Evolutionary conservation across 2,113 vertebrate genomes (phyloP), one percentile per base, ranked within the genome.

Genomic region (Heteronetta atricapilla): DNA sequence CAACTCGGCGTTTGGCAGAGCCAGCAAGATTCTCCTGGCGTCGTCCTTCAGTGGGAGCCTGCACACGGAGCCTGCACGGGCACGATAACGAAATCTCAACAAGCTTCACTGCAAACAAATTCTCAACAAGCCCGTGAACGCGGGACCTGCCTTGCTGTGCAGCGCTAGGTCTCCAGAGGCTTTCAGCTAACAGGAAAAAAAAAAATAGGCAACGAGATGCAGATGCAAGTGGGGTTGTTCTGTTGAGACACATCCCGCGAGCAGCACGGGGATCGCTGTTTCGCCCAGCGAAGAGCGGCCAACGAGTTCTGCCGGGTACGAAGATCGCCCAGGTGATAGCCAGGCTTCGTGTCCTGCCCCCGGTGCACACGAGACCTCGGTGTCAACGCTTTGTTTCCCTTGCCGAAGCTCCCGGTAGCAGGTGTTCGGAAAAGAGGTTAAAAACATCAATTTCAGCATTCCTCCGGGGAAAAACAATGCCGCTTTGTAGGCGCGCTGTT

Each of bases 21-120:
- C 23, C 0, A 0, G 17, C 26, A 25, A 1, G 1, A 31, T n/a
- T 44, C 23, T 13, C 46, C 42, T 8, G 6, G 28, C 18, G 1
- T 20, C 1, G 3, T 2, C 46, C 42, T 56, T 16, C 34, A 68
- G 53, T 5, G 28, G 52, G 31, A n/a, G 74, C 60, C 42, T 4
- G 78, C 67, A 69, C 60, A 8, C 3, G 52, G 31, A 33, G 74
- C 60, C 42, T 4, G 78, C 67, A 69, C 60, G 34, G 64, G 56
- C 50, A 44, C 4, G 52, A 29, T 1, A 13, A 46, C 7, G 72
- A 88, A 85, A 10, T 33, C 53, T 38, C 7, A 14, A 26, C 14
- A 15, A 44, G 75, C 31, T 72, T 13, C 22, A 40, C 8, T 13
- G 13, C 40, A 40, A 40, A 40, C 40, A 40, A 40, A 40, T 40